Base-by-base conservation (phyloP, 2,113 vertebrate species). In the Bettongia penicillata region DNA sequence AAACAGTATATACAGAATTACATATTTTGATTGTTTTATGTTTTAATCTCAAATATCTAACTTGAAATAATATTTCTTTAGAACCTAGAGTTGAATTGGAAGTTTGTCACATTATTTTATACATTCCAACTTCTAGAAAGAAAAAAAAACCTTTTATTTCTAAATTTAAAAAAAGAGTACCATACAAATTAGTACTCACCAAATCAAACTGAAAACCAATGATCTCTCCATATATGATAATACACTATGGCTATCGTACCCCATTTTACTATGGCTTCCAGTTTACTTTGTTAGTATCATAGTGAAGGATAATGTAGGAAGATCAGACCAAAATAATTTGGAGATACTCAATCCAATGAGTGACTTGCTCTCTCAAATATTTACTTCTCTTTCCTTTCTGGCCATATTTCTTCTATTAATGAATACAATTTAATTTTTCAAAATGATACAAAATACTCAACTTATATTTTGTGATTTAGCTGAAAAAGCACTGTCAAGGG, bases 61-160 rank as follows among this genome's bases (percentile, higher is more conserved):
- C 95, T 90, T 97, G 50, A 90, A 53, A 53, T 53, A 98, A 96
- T 94, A 97, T 0, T 94, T 68, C 57, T 68, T 3, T 52, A 95
- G 94, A 95, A 93, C 50, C 43, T 3, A 93, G 37, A 19, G 9
- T 25, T 52, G 95, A 96, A 91, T 49, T 31, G 92, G 23, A 90
- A 28, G 31, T 2, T 61, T 51, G 53, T 2, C 89, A 19, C 84
- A 93, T 61, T 57, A 93, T 91, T 95, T 95, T 91, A 93, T 0
- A 92, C 3, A 19, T 97, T 92, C 90, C 3, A 91, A 51, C 61
- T 37, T 28, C 37, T 89, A 94, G 57, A 25, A 92, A 96, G 91
- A 37, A 57, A 55, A 55, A 55, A 26, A 25, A 25, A 26, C 23
- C 37, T 23, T 90, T 68, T 3, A 92, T 84, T 91, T 92, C 94